phyloP scores from a whole-genome alignment of 2,888 invertebrate species.

The Coleophora flavipennella region DNA sequence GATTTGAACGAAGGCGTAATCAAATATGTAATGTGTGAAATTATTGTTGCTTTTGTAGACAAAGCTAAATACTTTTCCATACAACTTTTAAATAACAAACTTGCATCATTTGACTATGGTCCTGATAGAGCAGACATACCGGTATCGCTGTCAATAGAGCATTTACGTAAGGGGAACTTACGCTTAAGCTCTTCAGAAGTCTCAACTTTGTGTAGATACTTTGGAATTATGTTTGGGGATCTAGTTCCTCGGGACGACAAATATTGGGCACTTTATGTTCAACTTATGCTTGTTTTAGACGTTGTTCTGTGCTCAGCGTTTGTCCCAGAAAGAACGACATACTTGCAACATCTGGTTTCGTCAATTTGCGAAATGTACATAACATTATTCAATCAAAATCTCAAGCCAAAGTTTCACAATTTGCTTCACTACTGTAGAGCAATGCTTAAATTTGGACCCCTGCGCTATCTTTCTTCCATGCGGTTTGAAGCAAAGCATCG shows the following conservation, averaged over 20 bases:
- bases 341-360: constrained; percentile 3
- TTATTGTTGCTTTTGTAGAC: constrained; percentile 6
- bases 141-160: constrained; percentile 1
- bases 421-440: constrained; percentile 5
- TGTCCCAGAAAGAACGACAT: neutral
- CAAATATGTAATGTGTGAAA: constrained; percentile 8
- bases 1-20: constrained; percentile 19
- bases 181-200: constrained; percentile 6
- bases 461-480: constrained; percentile 6
- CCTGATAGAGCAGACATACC: constrained; percentile 4
- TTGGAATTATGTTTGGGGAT: constrained; percentile 10
- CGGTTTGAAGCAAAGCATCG: constrained; percentile 11
- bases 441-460: constrained; percentile 4
- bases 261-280: constrained; percentile 8
- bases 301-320: constrained; percentile 4
- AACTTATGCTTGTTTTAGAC: constrained; percentile 5
- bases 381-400: constrained; percentile 2
- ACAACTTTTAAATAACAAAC: constrained; percentile 4
- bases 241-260: constrained; percentile 5
- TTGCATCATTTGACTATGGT: constrained; percentile 4
- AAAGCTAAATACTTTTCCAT: constrained; percentile 3
- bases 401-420: constrained; percentile 9
- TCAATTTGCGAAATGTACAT: constrained; percentile 7
- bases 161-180: constrained; percentile 6
- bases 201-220: constrained; percentile 4